Percentiles rank a stretch among this genome's conserved stretches.
Conservation (phyloP, 1,140 invertebrate genomes). For the Ceratina australensis region DNA sequence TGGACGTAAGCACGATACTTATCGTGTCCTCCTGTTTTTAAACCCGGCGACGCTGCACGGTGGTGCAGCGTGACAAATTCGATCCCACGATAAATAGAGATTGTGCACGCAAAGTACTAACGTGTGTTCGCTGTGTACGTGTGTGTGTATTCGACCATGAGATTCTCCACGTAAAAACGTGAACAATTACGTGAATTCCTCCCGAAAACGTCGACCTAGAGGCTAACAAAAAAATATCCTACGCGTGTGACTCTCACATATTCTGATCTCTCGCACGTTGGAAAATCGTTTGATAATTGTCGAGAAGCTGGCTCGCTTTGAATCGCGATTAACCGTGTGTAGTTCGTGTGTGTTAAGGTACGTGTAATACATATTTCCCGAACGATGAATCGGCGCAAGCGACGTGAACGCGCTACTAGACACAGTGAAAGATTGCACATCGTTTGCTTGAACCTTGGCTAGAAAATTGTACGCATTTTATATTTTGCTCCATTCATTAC, state of each 20-base stretch:
- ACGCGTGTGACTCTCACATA: too few species aligned
- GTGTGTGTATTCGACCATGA: neutral
- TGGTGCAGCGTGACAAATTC: neutral
- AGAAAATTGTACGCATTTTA: conserved; percentile 46
- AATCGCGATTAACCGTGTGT: neutral
- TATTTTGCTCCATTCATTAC: neutral
- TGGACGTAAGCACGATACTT: too few species aligned
- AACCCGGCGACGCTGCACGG: neutral
- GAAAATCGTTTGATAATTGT: neutral
- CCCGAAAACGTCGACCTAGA: neutral
- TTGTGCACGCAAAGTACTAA: conserved; percentile 44
- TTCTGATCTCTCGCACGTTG: neutral
- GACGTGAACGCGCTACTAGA: conserved; percentile 63
- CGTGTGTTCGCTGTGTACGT: neutral
- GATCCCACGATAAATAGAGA: conserved; percentile 30
- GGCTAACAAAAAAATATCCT: too few species aligned
- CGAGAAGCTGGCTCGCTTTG: conserved; percentile 22
- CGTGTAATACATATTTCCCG: conserved; percentile 20
- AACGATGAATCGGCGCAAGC: conserved; percentile 62
- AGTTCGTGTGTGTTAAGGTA: neutral
- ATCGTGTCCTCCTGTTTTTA: too few species aligned
- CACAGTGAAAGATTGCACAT: conserved; percentile 63
- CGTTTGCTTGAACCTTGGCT: conserved; percentile 48
- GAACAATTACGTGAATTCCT: neutral
- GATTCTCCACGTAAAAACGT: conserved; percentile 2